Conservation (phyloP, 2,113 vertebrate genomes). For the Lepus timidus region DNA sequence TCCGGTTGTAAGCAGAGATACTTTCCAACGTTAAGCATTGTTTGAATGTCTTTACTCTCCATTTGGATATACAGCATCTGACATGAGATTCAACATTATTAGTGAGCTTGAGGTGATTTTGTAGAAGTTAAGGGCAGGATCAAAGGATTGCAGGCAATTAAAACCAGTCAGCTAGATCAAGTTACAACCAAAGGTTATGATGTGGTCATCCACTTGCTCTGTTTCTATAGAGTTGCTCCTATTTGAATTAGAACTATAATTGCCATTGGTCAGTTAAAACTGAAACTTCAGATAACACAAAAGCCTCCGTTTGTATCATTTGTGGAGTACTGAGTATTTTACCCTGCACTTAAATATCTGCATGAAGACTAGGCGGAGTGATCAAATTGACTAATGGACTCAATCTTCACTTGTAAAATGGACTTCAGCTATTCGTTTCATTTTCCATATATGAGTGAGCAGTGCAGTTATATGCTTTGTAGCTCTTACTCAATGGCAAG, state of each 20-base stretch:
- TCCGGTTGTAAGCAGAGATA: background rate
- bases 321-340: slow-evolving; percentile 4
- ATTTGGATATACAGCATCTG: background rate
- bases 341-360: background rate
- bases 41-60: background rate
- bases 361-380: background rate
- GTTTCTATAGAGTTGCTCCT: slow-evolving; percentile 25
- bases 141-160: background rate
- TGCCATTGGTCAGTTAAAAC: slow-evolving; percentile 26
- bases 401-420: background rate
- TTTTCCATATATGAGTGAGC: background rate
- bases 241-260: slow-evolving; percentile 43
- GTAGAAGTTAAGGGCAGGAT: background rate
- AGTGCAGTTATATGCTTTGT: background rate
- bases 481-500: background rate
- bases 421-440: slow-evolving; percentile 16
- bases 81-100: background rate
- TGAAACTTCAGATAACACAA: slow-evolving; percentile 47
- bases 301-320: background rate
- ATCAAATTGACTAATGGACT: slow-evolving; percentile 1
- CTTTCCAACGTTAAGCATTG: background rate
- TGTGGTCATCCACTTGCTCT: background rate
- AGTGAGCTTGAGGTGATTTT: background rate
- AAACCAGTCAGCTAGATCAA: background rate
- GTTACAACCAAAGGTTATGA: background rate